Percentiles rank a stretch among this genome's conserved stretches.
phyloP scores from a whole-genome alignment of 2,113 vertebrate genomes.

The Delphinus delphis region DNA sequence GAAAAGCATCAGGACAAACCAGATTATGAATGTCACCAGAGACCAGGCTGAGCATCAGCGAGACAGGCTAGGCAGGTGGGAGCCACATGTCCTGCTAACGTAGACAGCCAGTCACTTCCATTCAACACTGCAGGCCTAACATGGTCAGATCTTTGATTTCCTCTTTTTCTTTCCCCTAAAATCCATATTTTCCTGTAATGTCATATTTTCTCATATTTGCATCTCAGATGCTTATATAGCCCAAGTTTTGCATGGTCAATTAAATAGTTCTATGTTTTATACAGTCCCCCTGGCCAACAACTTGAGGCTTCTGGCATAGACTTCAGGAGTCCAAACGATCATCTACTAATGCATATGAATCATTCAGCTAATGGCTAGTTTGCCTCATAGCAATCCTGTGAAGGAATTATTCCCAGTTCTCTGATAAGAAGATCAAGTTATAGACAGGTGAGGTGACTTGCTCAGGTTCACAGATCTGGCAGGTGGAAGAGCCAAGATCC shows the following conservation, averaged over 20 bases:
- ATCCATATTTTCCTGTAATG: not conserved
- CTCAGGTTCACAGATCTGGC: not conserved
- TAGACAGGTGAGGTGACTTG: not conserved
- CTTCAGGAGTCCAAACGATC: not conserved
- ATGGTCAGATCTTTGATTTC: not conserved
- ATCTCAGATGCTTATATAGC: not conserved
- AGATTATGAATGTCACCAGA: not conserved
- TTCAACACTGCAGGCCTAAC: not conserved
- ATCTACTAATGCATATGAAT: not conserved
- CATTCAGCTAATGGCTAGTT: not conserved
- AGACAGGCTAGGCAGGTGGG: not conserved
- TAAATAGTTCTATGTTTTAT: not conserved
- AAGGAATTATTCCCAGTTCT: not conserved
- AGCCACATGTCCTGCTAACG: fast-evolving
- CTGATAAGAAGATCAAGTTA: not conserved
- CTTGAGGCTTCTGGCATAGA: not conserved
- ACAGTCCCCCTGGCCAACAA: not conserved
- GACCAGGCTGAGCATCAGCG: too few relatives aligned
- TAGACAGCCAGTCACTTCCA: too few relatives aligned
- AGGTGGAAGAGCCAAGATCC: not conserved
- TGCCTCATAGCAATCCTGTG: not conserved
- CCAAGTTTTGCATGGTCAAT: not conserved
- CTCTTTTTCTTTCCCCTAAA: not conserved
- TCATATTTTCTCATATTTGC: not conserved
- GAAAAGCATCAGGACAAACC: not conserved